These are phyloP conservation scores for Charadrius vociferus DNA, from an alignment of 2,113 vertebrate genomes.

Conservation along the genomic window DNA sequence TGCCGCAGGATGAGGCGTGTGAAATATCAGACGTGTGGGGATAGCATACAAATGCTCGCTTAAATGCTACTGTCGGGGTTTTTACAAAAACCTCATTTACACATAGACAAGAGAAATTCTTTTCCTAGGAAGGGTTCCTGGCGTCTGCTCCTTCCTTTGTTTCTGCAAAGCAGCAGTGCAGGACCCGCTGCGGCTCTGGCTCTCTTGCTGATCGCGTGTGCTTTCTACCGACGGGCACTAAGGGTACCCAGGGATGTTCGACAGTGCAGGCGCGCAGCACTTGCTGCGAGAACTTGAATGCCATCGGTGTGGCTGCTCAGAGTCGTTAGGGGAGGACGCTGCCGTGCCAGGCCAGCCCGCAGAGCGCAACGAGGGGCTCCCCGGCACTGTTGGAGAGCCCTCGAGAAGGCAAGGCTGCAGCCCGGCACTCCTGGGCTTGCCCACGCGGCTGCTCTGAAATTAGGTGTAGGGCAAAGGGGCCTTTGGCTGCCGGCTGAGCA, in stretches of 20 bases:
- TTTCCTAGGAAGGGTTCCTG: not conserved
- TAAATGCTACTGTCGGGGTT: no score
- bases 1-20: not conserved
- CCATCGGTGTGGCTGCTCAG: fast-evolving
- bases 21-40: not conserved
- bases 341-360: not conserved
- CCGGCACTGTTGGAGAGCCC: not conserved
- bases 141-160: not conserved
- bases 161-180: not conserved
- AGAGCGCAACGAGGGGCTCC: not conserved
- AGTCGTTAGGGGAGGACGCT: fast-evolving
- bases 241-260: not conserved
- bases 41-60: not conserved
- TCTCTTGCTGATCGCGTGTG: fast-evolving
- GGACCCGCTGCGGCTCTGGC: not conserved
- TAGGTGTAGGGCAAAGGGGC: fast-evolving
- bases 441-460: fast-evolving
- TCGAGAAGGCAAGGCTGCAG: not conserved
- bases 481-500: not conserved
- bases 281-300: not conserved
- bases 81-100: not conserved
- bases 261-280: fast-evolving
- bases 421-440: not conserved
- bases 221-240: not conserved
- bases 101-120: fast-evolving